phyloP scores from a whole-genome alignment of 2,113 vertebrate species.

The Oryzias melastigma region DNA sequence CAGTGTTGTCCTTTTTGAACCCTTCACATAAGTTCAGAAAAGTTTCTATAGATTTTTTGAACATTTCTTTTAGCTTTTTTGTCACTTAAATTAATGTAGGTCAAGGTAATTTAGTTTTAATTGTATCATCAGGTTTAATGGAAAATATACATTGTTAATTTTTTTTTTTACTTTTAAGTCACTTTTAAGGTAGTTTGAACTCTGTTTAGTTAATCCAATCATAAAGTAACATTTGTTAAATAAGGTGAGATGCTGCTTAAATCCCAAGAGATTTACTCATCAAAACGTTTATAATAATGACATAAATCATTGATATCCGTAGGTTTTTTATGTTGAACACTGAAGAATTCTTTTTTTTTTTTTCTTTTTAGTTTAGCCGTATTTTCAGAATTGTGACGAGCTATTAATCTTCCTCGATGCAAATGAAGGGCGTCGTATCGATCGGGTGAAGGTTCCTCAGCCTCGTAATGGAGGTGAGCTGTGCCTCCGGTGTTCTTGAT shows the following conservation, averaged over 20 bases:
- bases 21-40: too few relatives aligned
- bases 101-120: too few relatives aligned
- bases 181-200: too few relatives aligned
- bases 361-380: not conserved
- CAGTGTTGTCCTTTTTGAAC: too few relatives aligned
- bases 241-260: not conserved
- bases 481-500: conserved; percentile 2
- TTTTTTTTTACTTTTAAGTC: too few relatives aligned
- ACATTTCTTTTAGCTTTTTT: too few relatives aligned
- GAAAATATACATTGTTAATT: too few relatives aligned
- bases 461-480: conserved; percentile 15
- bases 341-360: not conserved
- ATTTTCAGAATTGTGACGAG: conserved; percentile 9
- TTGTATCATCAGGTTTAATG: too few relatives aligned
- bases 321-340: not conserved
- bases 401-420: conserved; percentile 19
- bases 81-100: too few relatives aligned
- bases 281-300: not conserved
- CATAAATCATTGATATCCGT: not conserved
- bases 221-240: not conserved
- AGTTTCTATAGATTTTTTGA: too few relatives aligned
- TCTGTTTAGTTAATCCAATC: too few relatives aligned
- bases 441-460: conserved; percentile 17
- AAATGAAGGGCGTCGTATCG: conserved; percentile 14
- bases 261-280: not conserved